Conservation (phyloP, 1,140 invertebrate genomes). For the Lutraria rhynchaena region DNA sequence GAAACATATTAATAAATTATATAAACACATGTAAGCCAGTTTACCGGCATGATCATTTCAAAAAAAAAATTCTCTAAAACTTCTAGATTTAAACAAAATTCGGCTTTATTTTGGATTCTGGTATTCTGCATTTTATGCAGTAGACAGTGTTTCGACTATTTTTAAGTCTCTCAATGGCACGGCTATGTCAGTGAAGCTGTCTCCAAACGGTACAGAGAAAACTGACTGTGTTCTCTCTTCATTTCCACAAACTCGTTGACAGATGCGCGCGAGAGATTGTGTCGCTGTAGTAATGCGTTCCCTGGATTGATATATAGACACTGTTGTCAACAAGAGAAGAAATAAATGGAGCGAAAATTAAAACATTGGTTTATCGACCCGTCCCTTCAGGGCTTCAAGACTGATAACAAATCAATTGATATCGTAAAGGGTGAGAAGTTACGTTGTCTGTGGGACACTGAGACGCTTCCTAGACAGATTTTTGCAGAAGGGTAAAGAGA, state of each 20-base stretch:
- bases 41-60: too few relatives aligned
- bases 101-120: neutral
- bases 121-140: neutral
- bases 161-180: neutral
- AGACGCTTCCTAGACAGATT: neutral
- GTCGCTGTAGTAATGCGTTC: slow-evolving; percentile 24
- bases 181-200: too few relatives aligned
- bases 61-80: neutral
- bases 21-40: too few relatives aligned
- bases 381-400: slow-evolving; percentile 21
- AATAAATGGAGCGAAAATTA: slow-evolving; percentile 47
- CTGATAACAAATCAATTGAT: slow-evolving; percentile 27
- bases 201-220: too few relatives aligned
- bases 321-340: neutral
- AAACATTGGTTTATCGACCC: slow-evolving; percentile 50
- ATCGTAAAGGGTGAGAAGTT: neutral
- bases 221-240: neutral
- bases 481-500: too few relatives aligned
- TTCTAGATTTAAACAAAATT: neutral
- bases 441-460: neutral
- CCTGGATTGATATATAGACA: slow-evolving; percentile 33
- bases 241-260: slow-evolving; percentile 31
- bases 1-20: too few relatives aligned
- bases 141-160: neutral
- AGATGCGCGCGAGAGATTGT: slow-evolving; percentile 31